Percentiles rank a stretch among this genome's conserved stretches.
Evolutionary conservation across 2,113 vertebrate species (phyloP).

Genomic region (Propithecus coquereli): DNA sequence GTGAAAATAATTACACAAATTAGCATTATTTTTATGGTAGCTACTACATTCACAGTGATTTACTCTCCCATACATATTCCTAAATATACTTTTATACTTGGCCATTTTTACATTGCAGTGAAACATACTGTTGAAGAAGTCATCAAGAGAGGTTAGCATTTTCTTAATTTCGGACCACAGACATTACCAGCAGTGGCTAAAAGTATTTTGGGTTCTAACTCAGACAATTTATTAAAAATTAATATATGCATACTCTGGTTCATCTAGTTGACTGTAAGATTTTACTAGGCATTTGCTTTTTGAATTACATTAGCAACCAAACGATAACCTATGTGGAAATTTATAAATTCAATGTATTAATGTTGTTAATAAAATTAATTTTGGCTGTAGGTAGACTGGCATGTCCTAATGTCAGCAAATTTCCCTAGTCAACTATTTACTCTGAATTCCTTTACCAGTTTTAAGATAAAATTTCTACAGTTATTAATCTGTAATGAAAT

Average conservation of each 20-base stretch:
- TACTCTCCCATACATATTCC: not conserved
- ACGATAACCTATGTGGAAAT: not conserved
- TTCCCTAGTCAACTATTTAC: not conserved
- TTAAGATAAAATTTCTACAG: not conserved
- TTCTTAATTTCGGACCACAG: not conserved
- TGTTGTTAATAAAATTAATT: not conserved
- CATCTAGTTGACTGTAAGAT: not conserved
- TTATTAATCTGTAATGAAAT: not conserved
- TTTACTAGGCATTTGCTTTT: not conserved
- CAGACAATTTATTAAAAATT: not conserved
- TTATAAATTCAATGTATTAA: not conserved
- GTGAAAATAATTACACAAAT: not conserved
- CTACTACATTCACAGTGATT: not conserved
- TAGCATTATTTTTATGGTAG: not conserved
- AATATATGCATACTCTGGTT: not conserved
- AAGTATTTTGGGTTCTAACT: not conserved
- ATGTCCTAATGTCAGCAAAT: not conserved
- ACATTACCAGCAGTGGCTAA: not conserved
- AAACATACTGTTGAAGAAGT: not conserved
- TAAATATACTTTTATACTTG: not conserved
- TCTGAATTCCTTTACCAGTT: not conserved
- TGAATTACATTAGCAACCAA: constrained; percentile 2
- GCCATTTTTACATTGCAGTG: not conserved
- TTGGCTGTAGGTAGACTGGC: not conserved
- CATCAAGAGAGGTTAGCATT: not conserved